Evolutionary conservation across 2,888 invertebrate species (phyloP).

Genomic region (Phasia obesa): DNA sequence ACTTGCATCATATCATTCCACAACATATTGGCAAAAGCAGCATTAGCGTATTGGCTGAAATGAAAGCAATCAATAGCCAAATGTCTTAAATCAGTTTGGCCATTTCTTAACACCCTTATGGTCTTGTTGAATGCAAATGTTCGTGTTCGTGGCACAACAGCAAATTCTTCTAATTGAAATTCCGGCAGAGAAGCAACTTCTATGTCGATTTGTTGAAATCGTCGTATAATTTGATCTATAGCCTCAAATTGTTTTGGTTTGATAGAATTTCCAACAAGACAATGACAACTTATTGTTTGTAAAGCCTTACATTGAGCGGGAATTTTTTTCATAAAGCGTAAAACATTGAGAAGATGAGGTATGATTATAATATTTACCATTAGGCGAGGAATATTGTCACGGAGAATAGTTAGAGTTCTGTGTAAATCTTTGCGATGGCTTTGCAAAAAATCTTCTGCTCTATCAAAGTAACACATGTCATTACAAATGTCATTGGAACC

Average conservation of each 20-base stretch:
- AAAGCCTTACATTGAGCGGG: slow-evolving; percentile 72
- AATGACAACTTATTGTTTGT: slow-evolving; percentile 76
- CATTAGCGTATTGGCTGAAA: slow-evolving; percentile 84
- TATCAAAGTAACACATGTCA: slow-evolving; percentile 83
- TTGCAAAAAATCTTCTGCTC: slow-evolving; percentile 79
- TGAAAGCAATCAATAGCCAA: slow-evolving; percentile 86
- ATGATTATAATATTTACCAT: slow-evolving; percentile 76
- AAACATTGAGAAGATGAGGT: slow-evolving; percentile 73
- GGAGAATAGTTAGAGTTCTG: slow-evolving; percentile 82
- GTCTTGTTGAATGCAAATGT: slow-evolving; percentile 78
- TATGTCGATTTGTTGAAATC: slow-evolving; percentile 83
- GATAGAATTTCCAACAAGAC: slow-evolving; percentile 74
- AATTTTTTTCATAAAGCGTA: slow-evolving; percentile 71
- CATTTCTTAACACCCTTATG: slow-evolving; percentile 80
- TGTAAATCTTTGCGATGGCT: slow-evolving; percentile 83
- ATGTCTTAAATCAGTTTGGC: slow-evolving; percentile 83
- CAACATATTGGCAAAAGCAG: slow-evolving; percentile 83
- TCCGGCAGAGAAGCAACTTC: slow-evolving; percentile 82
- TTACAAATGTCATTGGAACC: slow-evolving; percentile 86
- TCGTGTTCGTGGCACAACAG: slow-evolving; percentile 84
- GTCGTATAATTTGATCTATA: slow-evolving; percentile 61
- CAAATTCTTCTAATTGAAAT: slow-evolving; percentile 83
- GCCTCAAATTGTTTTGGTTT: slow-evolving; percentile 54
- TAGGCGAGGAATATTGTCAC: slow-evolving; percentile 84
- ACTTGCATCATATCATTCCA: slow-evolving; percentile 85